Conservation (phyloP, 2,113 vertebrate genomes). For the Otolemur garnettii region DNA sequence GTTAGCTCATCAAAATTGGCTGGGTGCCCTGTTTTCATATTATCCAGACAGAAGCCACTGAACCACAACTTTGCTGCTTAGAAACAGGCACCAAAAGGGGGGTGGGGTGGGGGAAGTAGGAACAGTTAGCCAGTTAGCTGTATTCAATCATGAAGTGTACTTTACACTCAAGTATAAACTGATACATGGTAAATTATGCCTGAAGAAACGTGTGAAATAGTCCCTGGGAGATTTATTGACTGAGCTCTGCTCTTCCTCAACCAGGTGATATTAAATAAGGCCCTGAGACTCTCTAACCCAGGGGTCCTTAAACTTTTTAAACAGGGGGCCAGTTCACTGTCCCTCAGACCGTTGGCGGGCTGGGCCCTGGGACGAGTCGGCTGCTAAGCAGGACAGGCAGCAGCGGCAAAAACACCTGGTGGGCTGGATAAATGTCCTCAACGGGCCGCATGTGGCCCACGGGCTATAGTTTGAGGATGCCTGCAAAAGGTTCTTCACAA, state of each 20-base stretch:
- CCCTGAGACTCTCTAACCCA: background rate
- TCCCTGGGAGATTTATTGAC: background rate
- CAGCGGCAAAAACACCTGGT: too few species aligned
- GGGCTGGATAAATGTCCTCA: too few species aligned
- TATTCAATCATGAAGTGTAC: slow-evolving; percentile 49
- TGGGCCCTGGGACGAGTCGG: too few species aligned
- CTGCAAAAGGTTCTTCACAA: background rate
- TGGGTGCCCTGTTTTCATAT: slow-evolving; percentile 72
- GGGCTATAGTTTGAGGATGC: too few species aligned
- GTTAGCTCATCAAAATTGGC: slow-evolving; percentile 78
- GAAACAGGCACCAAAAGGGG: slow-evolving; percentile 64
- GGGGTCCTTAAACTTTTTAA: background rate
- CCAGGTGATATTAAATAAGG: background rate
- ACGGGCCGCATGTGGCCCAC: too few species aligned
- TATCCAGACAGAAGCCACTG: slow-evolving; percentile 80
- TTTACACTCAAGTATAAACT: slow-evolving; percentile 68
- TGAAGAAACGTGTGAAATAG: slow-evolving; percentile 43
- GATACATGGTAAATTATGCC: slow-evolving; percentile 54
- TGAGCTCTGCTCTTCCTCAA: slow-evolving; percentile 2
- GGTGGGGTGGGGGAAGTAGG: slow-evolving; percentile 28
- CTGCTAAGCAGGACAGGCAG: too few species aligned
- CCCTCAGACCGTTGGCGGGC: too few species aligned
- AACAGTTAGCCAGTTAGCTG: slow-evolving; percentile 56
- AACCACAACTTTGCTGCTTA: slow-evolving; percentile 79
- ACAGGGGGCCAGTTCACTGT: too few species aligned